Base-by-base conservation (phyloP, 2,888 invertebrate species). In the Pemphredon lugubris region DNA sequence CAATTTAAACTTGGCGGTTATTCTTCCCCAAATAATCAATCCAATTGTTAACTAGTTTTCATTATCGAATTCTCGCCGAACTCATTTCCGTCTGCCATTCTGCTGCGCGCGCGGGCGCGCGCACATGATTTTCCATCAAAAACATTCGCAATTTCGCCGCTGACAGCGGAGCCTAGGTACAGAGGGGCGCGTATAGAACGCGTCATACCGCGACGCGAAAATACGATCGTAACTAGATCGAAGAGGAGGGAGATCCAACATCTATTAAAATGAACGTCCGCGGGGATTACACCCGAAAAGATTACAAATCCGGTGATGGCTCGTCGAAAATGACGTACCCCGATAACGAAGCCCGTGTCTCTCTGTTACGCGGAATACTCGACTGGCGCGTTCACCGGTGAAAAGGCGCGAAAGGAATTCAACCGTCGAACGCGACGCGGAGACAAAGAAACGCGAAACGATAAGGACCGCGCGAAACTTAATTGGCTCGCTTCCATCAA, bases 181-280 rank as follows among this genome's bases (percentile, higher is more conserved):
- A 55, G 50, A 67, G 60, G 48, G 18, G 50, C 63, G 42, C 47
- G 26, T 18, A 44, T 51, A 58, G 40, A 63, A 48, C 42, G 37
- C 11, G 18, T 23, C 26, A 23, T 53, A 9, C n/a, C 34, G 11
- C 16, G 13, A 23, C 40, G 50, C 14, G 48, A 42, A 68, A 50
- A 59, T 60, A 40, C 50, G 51, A 37, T 20, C 37, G 45, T 58
- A 58, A 63, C 61, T 53, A 47, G 7, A 30, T 55, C 34, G 50
- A 57, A 67, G 20, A 45, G n/a, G n/a, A 51, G 34, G 39, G 20
- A 30, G 51, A 60, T 54, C 26, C 50, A 26, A 34, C 69, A 20
- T 63, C 54, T 58, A 72, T 72, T 69, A 69, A 64, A 69, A 69
- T 51, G 64, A 69, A 58, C 37, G 44, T 47, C 34, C 55, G 26